Evolutionary conservation across 2,113 vertebrate species (phyloP).

Genomic region (Gasterosteus nipponicus): DNA sequence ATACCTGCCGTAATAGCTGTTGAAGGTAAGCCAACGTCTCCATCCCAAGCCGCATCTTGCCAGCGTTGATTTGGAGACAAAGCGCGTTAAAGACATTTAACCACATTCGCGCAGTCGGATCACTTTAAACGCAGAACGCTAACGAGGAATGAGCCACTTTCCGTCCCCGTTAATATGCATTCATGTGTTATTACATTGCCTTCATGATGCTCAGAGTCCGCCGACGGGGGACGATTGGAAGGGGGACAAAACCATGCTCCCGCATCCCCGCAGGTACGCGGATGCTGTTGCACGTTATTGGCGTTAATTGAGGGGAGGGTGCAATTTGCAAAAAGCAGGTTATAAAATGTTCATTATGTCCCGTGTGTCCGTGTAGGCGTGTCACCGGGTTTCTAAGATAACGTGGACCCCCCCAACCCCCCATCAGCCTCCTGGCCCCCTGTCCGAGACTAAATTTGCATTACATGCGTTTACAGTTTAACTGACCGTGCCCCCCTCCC

Average conservation of each 20-base stretch:
- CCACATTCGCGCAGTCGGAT: neutral
- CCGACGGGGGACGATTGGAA: neutral
- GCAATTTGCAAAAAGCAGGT: neutral
- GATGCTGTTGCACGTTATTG: conserved; percentile 5
- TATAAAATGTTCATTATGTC: neutral
- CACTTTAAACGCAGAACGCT: neutral
- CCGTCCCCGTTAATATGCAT: neutral
- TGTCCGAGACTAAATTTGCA: neutral
- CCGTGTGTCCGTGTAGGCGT: conserved; percentile 43
- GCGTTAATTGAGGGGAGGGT: conserved; percentile 7
- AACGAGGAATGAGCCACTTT: neutral
- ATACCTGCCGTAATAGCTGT: conserved; percentile 82
- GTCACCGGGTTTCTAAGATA: conserved; percentile 30
- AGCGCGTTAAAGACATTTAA: conserved; percentile 39
- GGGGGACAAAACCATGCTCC: conserved; percentile 52
- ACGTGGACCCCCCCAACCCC: neutral
- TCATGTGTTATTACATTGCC: neutral
- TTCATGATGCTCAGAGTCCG: neutral
- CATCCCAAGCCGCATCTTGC: conserved; percentile 65
- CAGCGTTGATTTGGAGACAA: conserved; percentile 68
- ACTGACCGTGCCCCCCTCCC: neutral
- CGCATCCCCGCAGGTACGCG: conserved; percentile 56
- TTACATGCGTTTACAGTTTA: neutral
- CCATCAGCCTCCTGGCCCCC: rapidly evolving
- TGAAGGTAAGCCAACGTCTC: conserved; percentile 81